phyloP scores from a whole-genome alignment of 2,113 vertebrate genomes.

The Rhea americana region DNA sequence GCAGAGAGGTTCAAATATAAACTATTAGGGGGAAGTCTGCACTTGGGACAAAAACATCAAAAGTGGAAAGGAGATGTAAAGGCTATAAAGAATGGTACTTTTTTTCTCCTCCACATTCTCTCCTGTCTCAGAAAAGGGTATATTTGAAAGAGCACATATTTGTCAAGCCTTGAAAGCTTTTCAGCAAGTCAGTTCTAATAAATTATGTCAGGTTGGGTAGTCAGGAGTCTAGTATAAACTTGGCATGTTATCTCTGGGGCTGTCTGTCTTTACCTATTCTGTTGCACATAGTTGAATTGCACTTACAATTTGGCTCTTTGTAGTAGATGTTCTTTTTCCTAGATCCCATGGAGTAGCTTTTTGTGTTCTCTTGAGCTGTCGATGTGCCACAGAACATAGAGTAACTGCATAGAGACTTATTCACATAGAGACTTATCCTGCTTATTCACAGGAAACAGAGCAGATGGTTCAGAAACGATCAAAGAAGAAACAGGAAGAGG shows the following conservation, averaged over 20 bases:
- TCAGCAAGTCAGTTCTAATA: not conserved
- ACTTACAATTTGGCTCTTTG: not conserved
- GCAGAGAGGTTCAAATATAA: not conserved
- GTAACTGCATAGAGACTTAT: not conserved
- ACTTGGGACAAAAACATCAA: not conserved
- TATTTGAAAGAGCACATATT: not conserved
- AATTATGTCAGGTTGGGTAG: not conserved
- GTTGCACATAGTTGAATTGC: not conserved
- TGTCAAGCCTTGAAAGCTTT: not conserved
- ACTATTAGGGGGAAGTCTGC: not conserved
- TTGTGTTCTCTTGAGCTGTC: not conserved
- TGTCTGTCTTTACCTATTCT: not conserved
- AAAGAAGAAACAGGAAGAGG: conserved; percentile 77
- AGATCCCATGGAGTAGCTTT: not conserved
- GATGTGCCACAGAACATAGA: not conserved
- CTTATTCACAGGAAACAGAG: conserved; percentile 87
- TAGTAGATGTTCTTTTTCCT: not conserved
- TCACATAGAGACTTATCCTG: too few species aligned
- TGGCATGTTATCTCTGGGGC: not conserved
- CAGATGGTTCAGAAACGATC: conserved; percentile 81
- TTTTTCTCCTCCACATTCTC: not conserved
- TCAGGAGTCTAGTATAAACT: not conserved
- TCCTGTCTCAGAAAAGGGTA: not conserved
- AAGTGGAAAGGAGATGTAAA: not conserved
- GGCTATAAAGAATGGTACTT: not conserved